Base-by-base conservation (phyloP, 2,113 vertebrate species). In the Psammodynastes pulverulentus region DNA sequence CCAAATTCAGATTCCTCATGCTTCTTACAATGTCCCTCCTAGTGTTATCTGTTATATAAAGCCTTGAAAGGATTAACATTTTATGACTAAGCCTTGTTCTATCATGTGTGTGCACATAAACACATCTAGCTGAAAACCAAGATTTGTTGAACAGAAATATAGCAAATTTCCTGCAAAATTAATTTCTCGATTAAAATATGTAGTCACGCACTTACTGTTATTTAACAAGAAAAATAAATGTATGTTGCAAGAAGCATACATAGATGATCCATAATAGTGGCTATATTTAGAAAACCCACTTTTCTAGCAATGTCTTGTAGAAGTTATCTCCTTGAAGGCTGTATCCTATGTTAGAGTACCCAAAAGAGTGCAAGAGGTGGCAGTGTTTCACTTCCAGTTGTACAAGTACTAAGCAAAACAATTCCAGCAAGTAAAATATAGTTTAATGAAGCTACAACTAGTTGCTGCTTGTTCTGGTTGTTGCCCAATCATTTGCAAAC, bases 1-100 rank as follows among this genome's bases (percentile, higher is more conserved):
- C 89, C 87, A 89, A 92, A 92, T 86, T 86, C 53, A 84, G 85
- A 89, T 92, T 88, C 58, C 45, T 88, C 23, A 39, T 92, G 88
- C n/a, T 92, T 89, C 15, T 34, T 86, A 62, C 13, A 62, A 34
- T 92, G 62, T 4, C 53, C 53, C 53, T 92, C 88, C n/a, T 51
- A 56, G 88, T 43, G 45, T 92, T 62, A 62, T 89, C 53, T 92
- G 53, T 92, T 92, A 86, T 54, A 85, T 92, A 89, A 89, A 56
- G 72, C 52, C 45, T 84, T 89, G 91, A 85, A 89, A 85, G 87
- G 43, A 92, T 92, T 92, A 89, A 92, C 84, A 84, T 89, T 51
- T 92, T 89, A 92, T 92, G 67, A 58, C 87, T 58, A 62, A 89
- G 51, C 72, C 88, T 34, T 92, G 53, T 62, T 89, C 86, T 53